Conservation (phyloP, 2,888 invertebrate genomes). For the Ophion slaviceki region DNA sequence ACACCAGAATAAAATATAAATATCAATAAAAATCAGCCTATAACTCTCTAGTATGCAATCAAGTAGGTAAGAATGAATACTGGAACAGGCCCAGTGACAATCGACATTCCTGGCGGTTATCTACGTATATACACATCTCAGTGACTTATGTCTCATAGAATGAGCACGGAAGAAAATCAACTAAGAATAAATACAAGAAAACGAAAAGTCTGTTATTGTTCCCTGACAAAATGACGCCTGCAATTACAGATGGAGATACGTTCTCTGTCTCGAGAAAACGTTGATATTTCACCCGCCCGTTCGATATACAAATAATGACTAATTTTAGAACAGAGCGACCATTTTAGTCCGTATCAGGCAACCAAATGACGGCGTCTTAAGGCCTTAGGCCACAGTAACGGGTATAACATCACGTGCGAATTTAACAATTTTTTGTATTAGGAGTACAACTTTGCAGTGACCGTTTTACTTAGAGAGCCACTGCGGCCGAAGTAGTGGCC, state of each 20-base stretch:
- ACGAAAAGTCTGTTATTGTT: conserved; percentile 13
- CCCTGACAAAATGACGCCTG: conserved; percentile 9
- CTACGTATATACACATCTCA: conserved; percentile 51
- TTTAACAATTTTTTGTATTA: too few species aligned
- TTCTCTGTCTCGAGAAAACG: background rate
- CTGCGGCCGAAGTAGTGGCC: too few species aligned
- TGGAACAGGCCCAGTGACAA: conserved; percentile 59
- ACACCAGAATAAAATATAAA: conserved; percentile 1
- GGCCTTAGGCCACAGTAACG: too few species aligned
- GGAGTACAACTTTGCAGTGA: too few species aligned
- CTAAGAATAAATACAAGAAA: background rate
- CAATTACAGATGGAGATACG: background rate
- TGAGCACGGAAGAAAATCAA: conserved; percentile 50
- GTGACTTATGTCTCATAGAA: conserved; percentile 57
- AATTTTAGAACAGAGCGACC: too few species aligned
- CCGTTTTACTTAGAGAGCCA: too few species aligned
- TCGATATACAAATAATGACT: too few species aligned
- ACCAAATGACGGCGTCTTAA: too few species aligned
- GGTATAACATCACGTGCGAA: too few species aligned
- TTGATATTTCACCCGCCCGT: too few species aligned
- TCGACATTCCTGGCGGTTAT: conserved; percentile 56
- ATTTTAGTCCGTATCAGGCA: too few species aligned
- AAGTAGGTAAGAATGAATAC: conserved; percentile 32
- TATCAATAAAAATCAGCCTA: conserved; percentile 46
- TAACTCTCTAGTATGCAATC: conserved; percentile 53